Evolutionary conservation across 2,113 vertebrate genomes (phyloP).

Genomic region (Alouatta palliata): DNA sequence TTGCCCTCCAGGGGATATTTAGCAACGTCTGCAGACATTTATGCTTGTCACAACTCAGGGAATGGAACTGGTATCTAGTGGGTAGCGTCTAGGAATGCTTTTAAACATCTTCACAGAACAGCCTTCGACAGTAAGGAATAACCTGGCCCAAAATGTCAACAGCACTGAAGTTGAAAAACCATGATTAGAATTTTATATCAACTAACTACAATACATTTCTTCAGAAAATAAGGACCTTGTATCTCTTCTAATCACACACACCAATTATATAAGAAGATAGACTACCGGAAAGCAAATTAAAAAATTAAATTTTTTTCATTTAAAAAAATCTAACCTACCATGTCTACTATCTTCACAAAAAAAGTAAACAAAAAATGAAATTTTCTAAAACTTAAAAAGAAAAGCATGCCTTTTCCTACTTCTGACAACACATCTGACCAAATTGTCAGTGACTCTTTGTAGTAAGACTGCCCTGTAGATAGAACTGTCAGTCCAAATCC

Average conservation of each 20-base stretch:
- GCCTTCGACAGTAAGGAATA: neutral
- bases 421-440: neutral
- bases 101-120: neutral
- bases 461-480: neutral
- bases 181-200: neutral
- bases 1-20: neutral
- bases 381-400: neutral
- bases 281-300: neutral
- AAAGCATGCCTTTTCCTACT: neutral
- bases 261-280: neutral
- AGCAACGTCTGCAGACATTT: neutral
- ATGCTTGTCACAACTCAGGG: neutral
- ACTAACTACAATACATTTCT: neutral
- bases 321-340: neutral
- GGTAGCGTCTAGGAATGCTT: neutral
- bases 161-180: neutral
- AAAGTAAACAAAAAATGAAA: neutral
- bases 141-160: neutral
- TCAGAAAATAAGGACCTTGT: neutral
- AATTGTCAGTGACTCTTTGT: neutral
- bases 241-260: neutral
- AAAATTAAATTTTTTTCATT: neutral
- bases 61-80: neutral
- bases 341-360: neutral
- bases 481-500: neutral